A percentile compares a stretch with the other conserved stretches of the same genome.
Conservation (phyloP, 2,888 invertebrate genomes). For the Orchesella flavescens region DNA sequence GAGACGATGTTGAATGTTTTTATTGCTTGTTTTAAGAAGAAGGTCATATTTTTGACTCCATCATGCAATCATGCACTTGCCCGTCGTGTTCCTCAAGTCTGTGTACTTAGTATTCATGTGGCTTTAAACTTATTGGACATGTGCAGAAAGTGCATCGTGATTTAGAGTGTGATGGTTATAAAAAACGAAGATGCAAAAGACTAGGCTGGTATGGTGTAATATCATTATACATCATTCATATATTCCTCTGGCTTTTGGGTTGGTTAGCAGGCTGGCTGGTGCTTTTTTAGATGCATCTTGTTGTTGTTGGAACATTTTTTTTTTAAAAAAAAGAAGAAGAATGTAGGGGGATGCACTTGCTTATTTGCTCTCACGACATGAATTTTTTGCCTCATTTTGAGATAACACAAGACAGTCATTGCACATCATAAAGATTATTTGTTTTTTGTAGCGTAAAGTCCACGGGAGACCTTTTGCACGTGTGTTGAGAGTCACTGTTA, state of each 20-base stretch:
- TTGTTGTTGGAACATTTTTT: too few species aligned
- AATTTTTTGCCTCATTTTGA: too few species aligned
- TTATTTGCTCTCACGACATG: too few species aligned
- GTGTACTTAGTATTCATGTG: too few species aligned
- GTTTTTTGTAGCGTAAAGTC: background rate
- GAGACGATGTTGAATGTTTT: background rate
- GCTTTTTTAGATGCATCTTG: too few species aligned
- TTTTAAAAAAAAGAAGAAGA: too few species aligned
- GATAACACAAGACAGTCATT: background rate
- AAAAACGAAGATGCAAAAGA: background rate
- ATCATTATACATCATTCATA: too few species aligned
- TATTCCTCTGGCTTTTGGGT: too few species aligned
- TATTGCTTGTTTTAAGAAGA: constrained; percentile 5
- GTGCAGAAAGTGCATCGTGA: constrained; percentile 1
- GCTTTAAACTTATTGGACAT: background rate
- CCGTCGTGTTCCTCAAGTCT: too few species aligned
- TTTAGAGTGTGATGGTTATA: background rate
- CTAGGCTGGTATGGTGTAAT: background rate
- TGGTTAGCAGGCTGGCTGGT: too few species aligned
- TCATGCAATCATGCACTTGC: background rate
- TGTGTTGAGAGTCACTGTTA: background rate
- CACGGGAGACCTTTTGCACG: constrained; percentile 6
- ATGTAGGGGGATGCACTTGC: too few species aligned
- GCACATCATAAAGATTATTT: background rate
- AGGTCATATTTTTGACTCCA: constrained; percentile 28